Percentiles rank a stretch among this genome's conserved stretches.
phyloP scores from a whole-genome alignment of 2,888 invertebrate genomes.

The Eremobia ochroleuca region DNA sequence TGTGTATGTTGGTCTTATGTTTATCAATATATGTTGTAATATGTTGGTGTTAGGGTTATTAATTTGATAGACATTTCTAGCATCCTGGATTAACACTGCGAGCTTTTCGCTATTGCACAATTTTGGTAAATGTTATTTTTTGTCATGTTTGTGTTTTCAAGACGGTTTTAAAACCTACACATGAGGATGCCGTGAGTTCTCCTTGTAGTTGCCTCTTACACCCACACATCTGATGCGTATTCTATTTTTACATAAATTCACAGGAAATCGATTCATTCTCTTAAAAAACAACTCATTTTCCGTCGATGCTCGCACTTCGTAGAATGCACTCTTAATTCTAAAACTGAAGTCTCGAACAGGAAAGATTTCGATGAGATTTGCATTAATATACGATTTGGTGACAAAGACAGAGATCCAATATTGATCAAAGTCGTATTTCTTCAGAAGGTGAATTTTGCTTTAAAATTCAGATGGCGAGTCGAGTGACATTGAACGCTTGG shows the following conservation, averaged over 20 bases:
- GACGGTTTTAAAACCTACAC: not conserved
- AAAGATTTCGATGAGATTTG: constrained; percentile 58
- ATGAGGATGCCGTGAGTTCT: constrained; percentile 3
- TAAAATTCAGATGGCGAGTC: constrained; percentile 55
- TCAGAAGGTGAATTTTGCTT: constrained; percentile 57
- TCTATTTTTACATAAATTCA: constrained; percentile 36
- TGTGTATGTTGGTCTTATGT: too few relatives aligned
- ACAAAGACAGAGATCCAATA: constrained; percentile 59
- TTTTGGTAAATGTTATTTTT: not conserved
- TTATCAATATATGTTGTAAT: too few relatives aligned
- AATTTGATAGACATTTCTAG: not conserved
- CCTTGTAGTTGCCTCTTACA: constrained; percentile 10
- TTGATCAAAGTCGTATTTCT: constrained; percentile 63
- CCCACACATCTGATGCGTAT: constrained; percentile 34
- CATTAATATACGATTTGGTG: constrained; percentile 62
- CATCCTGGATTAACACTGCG: not conserved
- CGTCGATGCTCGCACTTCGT: constrained; percentile 33
- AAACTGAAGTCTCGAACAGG: constrained; percentile 47
- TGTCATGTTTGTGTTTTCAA: not conserved
- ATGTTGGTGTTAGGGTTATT: not conserved
- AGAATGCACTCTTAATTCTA: constrained; percentile 42
- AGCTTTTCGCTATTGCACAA: not conserved
- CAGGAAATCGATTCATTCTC: constrained; percentile 48
- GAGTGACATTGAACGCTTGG: constrained; percentile 48
- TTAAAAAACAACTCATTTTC: constrained; percentile 41